Evolutionary conservation across 2,888 invertebrate species (phyloP).

Genomic region (Conomelus anceps): DNA sequence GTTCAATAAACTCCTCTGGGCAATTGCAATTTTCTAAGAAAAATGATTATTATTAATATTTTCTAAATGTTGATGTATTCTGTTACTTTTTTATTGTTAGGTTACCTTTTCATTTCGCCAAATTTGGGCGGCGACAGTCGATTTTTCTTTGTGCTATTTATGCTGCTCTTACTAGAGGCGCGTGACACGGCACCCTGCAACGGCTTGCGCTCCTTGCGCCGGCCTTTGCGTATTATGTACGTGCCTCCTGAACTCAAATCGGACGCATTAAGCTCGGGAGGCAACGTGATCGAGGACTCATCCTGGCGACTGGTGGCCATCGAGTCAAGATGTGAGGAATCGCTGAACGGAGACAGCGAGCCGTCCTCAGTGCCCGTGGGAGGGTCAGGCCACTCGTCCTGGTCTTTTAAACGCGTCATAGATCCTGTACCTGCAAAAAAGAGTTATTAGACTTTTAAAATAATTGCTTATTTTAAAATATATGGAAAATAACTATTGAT

Average conservation of each 20-base stretch:
- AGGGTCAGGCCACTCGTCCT: conserved; percentile 70
- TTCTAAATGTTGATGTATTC: no score
- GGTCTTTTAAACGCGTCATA: conserved; percentile 60
- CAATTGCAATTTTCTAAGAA: no score
- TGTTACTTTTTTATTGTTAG: no score
- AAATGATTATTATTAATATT: no score
- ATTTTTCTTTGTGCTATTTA: conserved; percentile 17
- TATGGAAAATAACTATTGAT: no score
- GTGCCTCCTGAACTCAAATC: conserved; percentile 61
- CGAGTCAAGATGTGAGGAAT: conserved; percentile 35
- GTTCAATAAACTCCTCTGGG: no score
- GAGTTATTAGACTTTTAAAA: not conserved
- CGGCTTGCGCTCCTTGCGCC: conserved; percentile 57
- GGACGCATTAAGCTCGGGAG: conserved; percentile 39
- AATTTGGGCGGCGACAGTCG: conserved; percentile 16
- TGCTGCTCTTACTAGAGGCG: conserved; percentile 19
- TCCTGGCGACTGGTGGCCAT: conserved; percentile 28
- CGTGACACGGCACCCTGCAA: conserved; percentile 38
- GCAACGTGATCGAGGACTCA: conserved; percentile 23
- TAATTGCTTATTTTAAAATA: no score
- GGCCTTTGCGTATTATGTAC: conserved; percentile 72
- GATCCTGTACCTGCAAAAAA: conserved; percentile 60
- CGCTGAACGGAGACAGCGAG: conserved; percentile 54
- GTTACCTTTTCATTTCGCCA: conserved; percentile 50
- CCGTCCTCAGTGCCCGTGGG: conserved; percentile 61